Percentiles rank a stretch among this genome's conserved stretches.
Conservation (phyloP, 2,888 invertebrate genomes). For the Eilema griseolum region DNA sequence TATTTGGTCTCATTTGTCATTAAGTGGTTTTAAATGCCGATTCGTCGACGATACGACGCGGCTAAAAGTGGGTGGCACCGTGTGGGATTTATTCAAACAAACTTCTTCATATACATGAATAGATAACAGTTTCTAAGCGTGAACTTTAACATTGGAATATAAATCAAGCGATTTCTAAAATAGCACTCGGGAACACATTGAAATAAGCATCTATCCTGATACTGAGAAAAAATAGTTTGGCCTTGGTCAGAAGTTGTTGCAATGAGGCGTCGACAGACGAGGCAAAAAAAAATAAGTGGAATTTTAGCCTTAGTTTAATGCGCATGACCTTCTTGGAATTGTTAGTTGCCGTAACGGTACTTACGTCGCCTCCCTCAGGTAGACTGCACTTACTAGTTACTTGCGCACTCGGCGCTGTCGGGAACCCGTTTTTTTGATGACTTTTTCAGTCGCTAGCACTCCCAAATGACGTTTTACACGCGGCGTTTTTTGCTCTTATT, state of each 20-base stretch:
- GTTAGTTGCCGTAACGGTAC: conserved; percentile 82
- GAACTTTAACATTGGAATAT: conserved; percentile 64
- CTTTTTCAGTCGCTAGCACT: conserved; percentile 33
- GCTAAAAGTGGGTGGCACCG: conserved; percentile 71
- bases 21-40: conserved; percentile 73
- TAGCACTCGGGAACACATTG: conserved; percentile 11
- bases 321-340: conserved; percentile 84
- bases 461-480: conserved; percentile 25
- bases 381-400: conserved; percentile 57
- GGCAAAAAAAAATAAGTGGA: conserved; percentile 77
- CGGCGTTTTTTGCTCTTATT: conserved; percentile 35
- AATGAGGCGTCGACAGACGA: conserved; percentile 53
- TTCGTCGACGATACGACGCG: conserved; percentile 62
- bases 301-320: conserved; percentile 75
- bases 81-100: conserved; percentile 62
- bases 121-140: conserved; percentile 44
- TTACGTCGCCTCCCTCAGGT: conserved; percentile 71
- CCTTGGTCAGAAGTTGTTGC: conserved; percentile 56
- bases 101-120: conserved; percentile 43
- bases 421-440: conserved; percentile 44
- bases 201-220: conserved; percentile 21
- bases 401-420: conserved; percentile 32
- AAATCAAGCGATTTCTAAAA: conserved; percentile 30
- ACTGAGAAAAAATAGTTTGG: conserved; percentile 43
- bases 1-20: conserved; percentile 84